Conservation (phyloP, 2,797 vertebrate genomes). For the Lycodopsis pacificus region DNA sequence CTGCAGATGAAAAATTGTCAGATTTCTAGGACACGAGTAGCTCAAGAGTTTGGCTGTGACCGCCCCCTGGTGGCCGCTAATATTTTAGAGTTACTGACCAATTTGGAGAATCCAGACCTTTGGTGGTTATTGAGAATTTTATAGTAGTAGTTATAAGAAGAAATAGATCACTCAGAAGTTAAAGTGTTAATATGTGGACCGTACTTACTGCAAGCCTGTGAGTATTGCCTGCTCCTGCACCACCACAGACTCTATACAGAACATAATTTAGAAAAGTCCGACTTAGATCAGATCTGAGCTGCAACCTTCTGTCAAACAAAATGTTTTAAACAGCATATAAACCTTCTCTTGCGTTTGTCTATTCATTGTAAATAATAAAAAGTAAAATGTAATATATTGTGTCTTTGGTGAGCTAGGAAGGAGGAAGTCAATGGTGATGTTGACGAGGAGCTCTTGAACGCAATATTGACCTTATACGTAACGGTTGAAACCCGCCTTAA, state of each 20-base stretch:
- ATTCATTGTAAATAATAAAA: neutral
- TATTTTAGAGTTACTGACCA: neutral
- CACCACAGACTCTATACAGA: neutral
- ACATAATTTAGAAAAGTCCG: neutral
- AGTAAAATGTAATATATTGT: too few species aligned
- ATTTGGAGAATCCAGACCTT: neutral
- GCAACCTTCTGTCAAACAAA: neutral
- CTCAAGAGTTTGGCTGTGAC: conserved; percentile 12
- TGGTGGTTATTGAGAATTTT: neutral
- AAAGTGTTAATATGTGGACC: neutral
- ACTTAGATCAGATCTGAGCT: neutral
- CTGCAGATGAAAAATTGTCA: neutral
- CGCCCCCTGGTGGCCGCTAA: conserved; percentile 53
- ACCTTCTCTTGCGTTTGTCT: neutral
- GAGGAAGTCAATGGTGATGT: fast-evolving
- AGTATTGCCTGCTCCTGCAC: neutral
- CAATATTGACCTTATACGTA: conserved; percentile 16
- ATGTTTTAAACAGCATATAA: neutral
- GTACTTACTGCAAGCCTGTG: neutral
- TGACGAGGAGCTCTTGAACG: conserved; percentile 30
- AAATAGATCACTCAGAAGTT: neutral
- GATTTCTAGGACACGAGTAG: neutral
- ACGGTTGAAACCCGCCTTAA: neutral
- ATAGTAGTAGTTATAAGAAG: neutral
- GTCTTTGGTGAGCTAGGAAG: neutral